Conservation (phyloP, 2,113 vertebrate genomes). For the Pangasianodon hypophthalmus region DNA sequence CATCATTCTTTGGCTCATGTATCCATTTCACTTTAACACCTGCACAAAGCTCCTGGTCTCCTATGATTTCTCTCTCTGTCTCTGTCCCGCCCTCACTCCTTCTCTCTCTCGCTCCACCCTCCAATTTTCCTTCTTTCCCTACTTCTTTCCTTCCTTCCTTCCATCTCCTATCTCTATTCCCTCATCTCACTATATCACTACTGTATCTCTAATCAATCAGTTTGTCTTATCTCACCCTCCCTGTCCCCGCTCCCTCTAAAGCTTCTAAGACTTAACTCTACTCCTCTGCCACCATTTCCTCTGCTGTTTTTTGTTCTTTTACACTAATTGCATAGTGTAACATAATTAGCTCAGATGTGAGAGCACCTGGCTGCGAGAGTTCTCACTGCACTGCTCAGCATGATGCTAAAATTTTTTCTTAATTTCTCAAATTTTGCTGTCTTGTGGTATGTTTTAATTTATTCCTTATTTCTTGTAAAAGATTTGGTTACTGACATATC, state of each 20-base stretch:
- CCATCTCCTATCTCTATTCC: neutral
- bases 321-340: neutral
- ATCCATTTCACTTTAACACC: slow-evolving; percentile 2
- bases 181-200: neutral
- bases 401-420: neutral
- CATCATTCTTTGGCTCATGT: neutral
- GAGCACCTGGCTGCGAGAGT: neutral
- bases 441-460: neutral
- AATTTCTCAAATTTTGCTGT: neutral
- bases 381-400: neutral
- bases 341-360: slow-evolving; percentile 25
- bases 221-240: neutral
- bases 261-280: neutral
- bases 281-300: neutral
- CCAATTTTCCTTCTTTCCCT: neutral
- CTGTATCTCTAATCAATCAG: neutral
- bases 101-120: neutral
- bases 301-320: neutral
- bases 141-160: neutral
- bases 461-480: neutral
- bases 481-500: neutral
- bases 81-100: neutral
- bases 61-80: neutral
- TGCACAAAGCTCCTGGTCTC: neutral
- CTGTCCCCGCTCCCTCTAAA: neutral